Conservation (phyloP, 2,888 invertebrate genomes). For the Dryobotodes eremita region DNA sequence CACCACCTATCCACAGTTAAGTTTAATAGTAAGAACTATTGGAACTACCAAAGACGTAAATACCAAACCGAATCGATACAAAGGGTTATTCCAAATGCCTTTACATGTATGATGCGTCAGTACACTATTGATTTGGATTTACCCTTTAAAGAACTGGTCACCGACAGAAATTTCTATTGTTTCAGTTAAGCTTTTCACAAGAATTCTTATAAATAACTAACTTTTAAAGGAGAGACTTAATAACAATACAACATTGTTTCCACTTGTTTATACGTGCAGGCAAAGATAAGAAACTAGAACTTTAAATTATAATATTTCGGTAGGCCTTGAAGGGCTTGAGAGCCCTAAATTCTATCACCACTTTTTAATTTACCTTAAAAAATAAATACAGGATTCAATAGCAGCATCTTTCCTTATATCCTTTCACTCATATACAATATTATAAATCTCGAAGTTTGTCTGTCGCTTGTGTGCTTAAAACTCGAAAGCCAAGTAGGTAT, state of each 20-base stretch:
- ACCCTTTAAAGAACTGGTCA: background rate
- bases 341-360: too few relatives aligned
- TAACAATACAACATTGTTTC: background rate
- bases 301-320: background rate
- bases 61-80: conserved; percentile 35
- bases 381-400: too few relatives aligned
- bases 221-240: background rate
- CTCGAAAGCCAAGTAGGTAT: too few relatives aligned
- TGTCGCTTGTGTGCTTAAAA: too few relatives aligned
- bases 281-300: conserved; percentile 2
- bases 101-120: conserved; percentile 32
- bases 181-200: background rate
- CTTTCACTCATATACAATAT: background rate
- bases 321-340: background rate
- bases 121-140: conserved; percentile 23
- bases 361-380: background rate
- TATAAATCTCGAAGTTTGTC: background rate
- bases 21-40: background rate
- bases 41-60: conserved; percentile 26
- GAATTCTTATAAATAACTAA: background rate
- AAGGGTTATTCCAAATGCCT: conserved; percentile 52
- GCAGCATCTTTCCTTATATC: background rate
- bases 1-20: background rate
- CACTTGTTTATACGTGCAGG: background rate
- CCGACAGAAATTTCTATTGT: background rate